Conservation (phyloP, 1,140 invertebrate genomes). For the Steinernema feltiae region DNA sequence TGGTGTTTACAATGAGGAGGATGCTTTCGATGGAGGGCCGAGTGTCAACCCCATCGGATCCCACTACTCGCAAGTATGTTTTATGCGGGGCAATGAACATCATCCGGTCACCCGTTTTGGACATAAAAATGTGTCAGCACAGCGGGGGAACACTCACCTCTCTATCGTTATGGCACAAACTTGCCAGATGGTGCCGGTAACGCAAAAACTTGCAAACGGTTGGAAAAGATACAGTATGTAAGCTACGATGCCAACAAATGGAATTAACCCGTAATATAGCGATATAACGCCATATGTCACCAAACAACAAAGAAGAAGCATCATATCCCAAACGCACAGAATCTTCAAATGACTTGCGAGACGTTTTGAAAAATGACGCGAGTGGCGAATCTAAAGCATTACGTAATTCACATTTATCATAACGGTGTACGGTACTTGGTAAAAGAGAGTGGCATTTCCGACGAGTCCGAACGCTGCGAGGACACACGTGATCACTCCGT, state of each 20-base stretch:
- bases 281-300: constrained; percentile 48
- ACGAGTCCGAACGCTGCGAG: constrained; percentile 51
- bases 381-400: constrained; percentile 43
- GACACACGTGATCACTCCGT: constrained; percentile 47
- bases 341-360: constrained; percentile 49
- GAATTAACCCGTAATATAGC: constrained; percentile 49
- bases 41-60: too few relatives aligned
- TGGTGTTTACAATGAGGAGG: too few relatives aligned
- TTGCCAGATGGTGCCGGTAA: constrained; percentile 56
- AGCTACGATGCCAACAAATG: constrained; percentile 50
- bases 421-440: constrained; percentile 32
- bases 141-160: constrained; percentile 31
- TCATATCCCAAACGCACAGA: constrained; percentile 55
- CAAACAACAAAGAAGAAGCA: constrained; percentile 40
- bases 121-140: too few relatives aligned
- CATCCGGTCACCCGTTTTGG: too few relatives aligned
- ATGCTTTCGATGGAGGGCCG: too few relatives aligned
- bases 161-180: constrained; percentile 54
- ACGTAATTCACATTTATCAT: background rate
- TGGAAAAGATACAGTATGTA: constrained; percentile 48
- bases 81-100: too few relatives aligned
- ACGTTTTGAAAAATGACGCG: constrained; percentile 51
- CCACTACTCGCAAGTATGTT: too few relatives aligned
- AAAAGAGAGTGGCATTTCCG: constrained; percentile 45
- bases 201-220: constrained; percentile 53